Conservation (phyloP, 2,797 vertebrate species). For the Echeneis naucrates region DNA sequence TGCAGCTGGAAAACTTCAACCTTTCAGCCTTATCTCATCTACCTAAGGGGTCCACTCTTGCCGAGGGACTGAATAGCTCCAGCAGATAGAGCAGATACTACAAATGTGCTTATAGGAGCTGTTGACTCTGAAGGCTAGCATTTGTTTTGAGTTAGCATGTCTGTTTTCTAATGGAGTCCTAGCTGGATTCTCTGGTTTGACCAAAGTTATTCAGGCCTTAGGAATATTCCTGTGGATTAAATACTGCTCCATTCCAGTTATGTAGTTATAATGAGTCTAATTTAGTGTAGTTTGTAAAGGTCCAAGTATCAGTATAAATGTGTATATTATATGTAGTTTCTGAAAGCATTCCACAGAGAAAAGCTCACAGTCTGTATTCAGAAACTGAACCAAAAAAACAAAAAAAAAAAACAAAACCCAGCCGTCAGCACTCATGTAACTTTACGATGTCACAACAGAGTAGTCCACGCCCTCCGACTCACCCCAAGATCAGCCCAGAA, state of each 20-base stretch:
- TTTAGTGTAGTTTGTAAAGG: neutral
- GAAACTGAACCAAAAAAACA: too few species aligned
- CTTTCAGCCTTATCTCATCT: slow-evolving; percentile 53
- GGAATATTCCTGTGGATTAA: neutral
- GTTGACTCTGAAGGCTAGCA: neutral
- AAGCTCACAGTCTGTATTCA: too few species aligned
- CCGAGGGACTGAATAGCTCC: neutral
- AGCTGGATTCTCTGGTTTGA: slow-evolving; percentile 17
- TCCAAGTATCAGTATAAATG: too few species aligned
- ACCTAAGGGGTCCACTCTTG: slow-evolving; percentile 35
- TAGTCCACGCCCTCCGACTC: too few species aligned
- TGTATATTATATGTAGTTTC: too few species aligned
- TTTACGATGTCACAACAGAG: too few species aligned
- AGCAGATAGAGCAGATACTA: slow-evolving; percentile 3
- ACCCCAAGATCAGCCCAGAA: too few species aligned
- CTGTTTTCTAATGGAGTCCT: neutral
- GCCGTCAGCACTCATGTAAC: too few species aligned
- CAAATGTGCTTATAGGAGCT: neutral
- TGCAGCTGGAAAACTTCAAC: slow-evolving; percentile 31
- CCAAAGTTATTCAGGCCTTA: neutral
- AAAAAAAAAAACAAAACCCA: too few species aligned
- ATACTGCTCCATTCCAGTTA: neutral
- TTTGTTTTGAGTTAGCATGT: neutral
- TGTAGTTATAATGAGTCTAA: neutral
- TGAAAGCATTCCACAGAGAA: too few species aligned